phyloP scores from a whole-genome alignment of 2,797 vertebrate species.

The Lycodopsis pacificus region DNA sequence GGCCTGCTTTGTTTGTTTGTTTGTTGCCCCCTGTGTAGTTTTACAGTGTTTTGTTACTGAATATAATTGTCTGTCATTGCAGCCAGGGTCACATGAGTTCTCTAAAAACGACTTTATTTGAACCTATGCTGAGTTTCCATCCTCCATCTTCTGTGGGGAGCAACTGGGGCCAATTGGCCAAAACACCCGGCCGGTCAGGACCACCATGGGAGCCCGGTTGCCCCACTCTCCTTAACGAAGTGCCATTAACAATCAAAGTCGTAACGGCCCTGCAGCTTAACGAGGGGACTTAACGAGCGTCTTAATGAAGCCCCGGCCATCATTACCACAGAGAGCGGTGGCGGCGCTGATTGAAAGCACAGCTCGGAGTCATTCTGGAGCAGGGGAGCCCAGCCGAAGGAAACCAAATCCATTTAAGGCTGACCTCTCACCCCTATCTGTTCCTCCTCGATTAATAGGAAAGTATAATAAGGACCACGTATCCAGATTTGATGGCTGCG shows the following conservation, averaged over 20 bases:
- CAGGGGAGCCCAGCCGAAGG: slow-evolving; percentile 65
- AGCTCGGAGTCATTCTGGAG: slow-evolving; percentile 67
- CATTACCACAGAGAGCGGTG: slow-evolving; percentile 81
- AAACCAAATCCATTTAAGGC: slow-evolving; percentile 78
- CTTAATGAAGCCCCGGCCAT: slow-evolving; percentile 86
- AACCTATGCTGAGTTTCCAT: slow-evolving; percentile 32
- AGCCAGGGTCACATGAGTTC: slow-evolving; percentile 12
- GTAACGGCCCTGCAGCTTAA: slow-evolving; percentile 80
- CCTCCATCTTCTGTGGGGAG: slow-evolving; percentile 37
- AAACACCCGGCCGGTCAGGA: slow-evolving; percentile 73
- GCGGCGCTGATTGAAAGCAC: slow-evolving; percentile 80
- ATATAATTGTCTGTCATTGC: not conserved
- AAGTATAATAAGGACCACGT: slow-evolving; percentile 54
- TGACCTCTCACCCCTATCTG: slow-evolving; percentile 75
- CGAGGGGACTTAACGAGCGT: slow-evolving; percentile 85
- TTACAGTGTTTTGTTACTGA: not conserved
- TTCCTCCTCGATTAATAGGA: slow-evolving; percentile 67
- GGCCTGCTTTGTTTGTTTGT: not conserved
- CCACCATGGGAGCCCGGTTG: slow-evolving; percentile 73
- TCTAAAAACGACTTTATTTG: slow-evolving; percentile 33
- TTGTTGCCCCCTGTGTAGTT: not conserved
- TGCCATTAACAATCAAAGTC: slow-evolving; percentile 79
- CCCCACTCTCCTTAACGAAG: slow-evolving; percentile 74
- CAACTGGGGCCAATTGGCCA: slow-evolving; percentile 71
- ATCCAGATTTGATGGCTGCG: slow-evolving; percentile 45